A percentile compares a stretch with the other conserved stretches of the same genome.
phyloP scores from a whole-genome alignment of 2,113 vertebrate species.

The Dicrurus megarhynchus region DNA sequence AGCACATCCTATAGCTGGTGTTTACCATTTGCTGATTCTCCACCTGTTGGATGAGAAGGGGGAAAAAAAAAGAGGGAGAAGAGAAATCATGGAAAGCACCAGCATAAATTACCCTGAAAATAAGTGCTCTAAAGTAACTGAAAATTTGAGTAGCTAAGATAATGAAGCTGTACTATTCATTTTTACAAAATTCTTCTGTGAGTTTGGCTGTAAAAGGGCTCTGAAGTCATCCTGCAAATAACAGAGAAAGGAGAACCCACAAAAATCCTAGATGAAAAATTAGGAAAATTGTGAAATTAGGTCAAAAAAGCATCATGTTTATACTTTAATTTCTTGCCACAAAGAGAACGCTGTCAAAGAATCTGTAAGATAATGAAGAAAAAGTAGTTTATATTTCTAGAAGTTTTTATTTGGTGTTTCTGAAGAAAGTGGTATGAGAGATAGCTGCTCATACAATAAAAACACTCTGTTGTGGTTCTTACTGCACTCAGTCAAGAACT shows the following conservation, averaged over 20 bases:
- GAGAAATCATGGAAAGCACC: background rate
- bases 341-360: background rate
- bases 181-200: background rate
- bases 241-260: background rate
- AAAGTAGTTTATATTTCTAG: background rate
- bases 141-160: background rate
- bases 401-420: background rate
- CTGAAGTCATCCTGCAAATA: background rate
- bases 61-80: background rate
- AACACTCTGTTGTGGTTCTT: background rate
- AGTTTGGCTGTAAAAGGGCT: background rate
- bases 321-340: background rate
- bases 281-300: background rate
- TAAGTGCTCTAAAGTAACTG: background rate
- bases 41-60: background rate
- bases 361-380: background rate
- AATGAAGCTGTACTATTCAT: background rate
- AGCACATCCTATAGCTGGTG: background rate
- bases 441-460: background rate
- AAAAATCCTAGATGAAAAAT: background rate
- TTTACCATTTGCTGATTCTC: background rate
- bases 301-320: background rate
- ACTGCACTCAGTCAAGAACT: background rate
- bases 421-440: background rate
- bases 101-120: background rate